Base-by-base conservation (phyloP, 2,888 invertebrate species). In the Dynastes grantii region DNA sequence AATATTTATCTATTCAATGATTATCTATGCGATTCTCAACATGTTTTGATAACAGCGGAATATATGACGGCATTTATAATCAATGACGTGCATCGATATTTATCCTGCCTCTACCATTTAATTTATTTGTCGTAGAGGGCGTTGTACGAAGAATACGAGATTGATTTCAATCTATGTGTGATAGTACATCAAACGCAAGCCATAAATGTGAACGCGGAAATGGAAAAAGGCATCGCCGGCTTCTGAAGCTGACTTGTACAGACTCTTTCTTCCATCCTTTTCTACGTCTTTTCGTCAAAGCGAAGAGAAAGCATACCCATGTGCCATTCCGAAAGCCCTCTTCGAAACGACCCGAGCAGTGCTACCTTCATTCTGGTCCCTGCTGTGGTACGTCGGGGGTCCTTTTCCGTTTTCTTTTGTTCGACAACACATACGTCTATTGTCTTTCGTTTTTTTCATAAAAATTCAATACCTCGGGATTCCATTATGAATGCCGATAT, bases 171-270 rank as follows among this genome's bases (percentile, higher is more conserved):
- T 85, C 84, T 84, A 82, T 78, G 82, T 82, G 11, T 45, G 2
- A 5, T 37, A 45, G 83, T 83, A 83, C 83, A 84, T 83, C 84
- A 84, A 83, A 83, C 82, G 82, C 82, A 78, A 82, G 80, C 83
- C 77, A 84, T 84, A 85, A 85, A 84, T 83, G 83, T 79, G 83
- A 82, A 83, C 83, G 80, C 81, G 84, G 83, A 84, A 84, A 84
- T 84, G 81, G 84, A 83, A 84, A 84, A 84, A 84, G n/a, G 2
- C 82, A 81, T 81, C 81, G 79, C 81, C 73, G 79, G 80, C 79
- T 82, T 82, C 83, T 82, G 81, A 79, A 82, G 82, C 81, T 83
- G 83, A 84, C 83, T 84, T 82, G 82, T 83, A 80, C 81, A 80
- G 78, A 77, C 81, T 16, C 53, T n/a, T 1, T 32, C 32, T 29